Evolutionary conservation across 2,113 vertebrate species (phyloP).

Genomic region (Poecilia latipinna): DNA sequence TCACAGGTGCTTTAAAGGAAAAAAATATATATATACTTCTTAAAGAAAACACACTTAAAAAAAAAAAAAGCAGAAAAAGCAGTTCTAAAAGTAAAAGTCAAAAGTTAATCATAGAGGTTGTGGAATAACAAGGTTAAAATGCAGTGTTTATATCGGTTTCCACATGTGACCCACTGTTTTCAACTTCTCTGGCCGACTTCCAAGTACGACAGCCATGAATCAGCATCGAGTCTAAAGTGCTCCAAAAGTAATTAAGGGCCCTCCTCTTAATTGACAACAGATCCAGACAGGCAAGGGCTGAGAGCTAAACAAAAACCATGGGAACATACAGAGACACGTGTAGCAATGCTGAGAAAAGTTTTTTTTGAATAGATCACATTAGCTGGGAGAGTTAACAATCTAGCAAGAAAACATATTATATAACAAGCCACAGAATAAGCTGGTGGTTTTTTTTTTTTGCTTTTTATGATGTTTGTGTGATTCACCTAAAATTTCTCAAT

Average conservation of each 20-base stretch:
- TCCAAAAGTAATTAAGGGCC: constrained; percentile 72
- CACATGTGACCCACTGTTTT: constrained; percentile 55
- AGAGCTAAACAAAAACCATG: constrained; percentile 52
- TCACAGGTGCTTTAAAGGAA: constrained; percentile 17
- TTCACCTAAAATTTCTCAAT: neutral
- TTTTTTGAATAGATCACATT: neutral
- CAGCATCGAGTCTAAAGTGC: constrained; percentile 62
- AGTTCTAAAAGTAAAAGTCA: constrained; percentile 5
- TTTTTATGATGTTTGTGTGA: constrained; percentile 7
- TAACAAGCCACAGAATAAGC: too few relatives aligned
- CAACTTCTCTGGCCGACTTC: constrained; percentile 51
- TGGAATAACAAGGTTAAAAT: constrained; percentile 10
- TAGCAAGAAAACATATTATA: neutral
- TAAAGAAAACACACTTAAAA: neutral
- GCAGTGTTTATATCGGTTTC: constrained; percentile 47
- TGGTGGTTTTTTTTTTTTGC: neutral
- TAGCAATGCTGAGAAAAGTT: neutral
- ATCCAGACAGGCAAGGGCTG: constrained; percentile 32
- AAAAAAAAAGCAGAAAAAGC: constrained; percentile 5
- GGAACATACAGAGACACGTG: constrained; percentile 1
- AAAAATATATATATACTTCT: neutral
- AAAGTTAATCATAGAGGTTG: constrained; percentile 17
- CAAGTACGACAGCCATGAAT: constrained; percentile 67
- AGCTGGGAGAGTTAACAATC: constrained; percentile 18
- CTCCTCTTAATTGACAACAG: constrained; percentile 75